Conservation (phyloP, 2,888 invertebrate species). For the Orthosia gracilis region DNA sequence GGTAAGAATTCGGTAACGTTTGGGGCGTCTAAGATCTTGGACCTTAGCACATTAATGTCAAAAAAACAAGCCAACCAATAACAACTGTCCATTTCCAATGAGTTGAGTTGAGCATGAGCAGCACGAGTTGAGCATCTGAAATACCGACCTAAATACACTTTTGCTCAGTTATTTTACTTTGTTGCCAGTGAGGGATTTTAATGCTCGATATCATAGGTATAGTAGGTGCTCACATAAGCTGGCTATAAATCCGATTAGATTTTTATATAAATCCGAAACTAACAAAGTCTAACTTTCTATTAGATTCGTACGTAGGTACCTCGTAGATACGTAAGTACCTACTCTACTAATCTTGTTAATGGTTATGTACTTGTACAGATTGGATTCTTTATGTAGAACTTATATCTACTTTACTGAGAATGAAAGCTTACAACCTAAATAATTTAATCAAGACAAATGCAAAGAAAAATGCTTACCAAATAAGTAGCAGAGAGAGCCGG, state of each 20-base stretch:
- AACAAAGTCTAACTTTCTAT: not conserved
- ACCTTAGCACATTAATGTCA: no score
- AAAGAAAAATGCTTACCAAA: not conserved
- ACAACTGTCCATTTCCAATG: no score
- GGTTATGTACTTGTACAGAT: not conserved
- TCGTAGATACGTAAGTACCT: not conserved
- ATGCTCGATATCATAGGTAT: not conserved
- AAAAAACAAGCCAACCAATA: no score
- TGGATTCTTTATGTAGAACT: slow-evolving; percentile 13
- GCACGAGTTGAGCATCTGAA: no score
- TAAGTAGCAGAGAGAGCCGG: no score
- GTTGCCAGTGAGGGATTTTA: not conserved
- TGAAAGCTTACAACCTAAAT: not conserved
- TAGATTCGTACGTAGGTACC: not conserved
- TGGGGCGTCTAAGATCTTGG: no score
- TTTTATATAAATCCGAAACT: slow-evolving; percentile 17
- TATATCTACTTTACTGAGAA: not conserved
- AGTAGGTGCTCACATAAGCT: not conserved
- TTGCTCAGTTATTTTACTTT: not conserved
- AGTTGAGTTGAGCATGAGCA: no score
- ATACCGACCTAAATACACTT: not conserved
- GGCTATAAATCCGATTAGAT: not conserved
- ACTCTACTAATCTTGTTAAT: slow-evolving; percentile 28
- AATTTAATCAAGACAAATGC: not conserved
- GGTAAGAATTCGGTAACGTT: no score